Conservation (phyloP, 2,797 vertebrate genomes). For the Mionectes olivaceus region DNA sequence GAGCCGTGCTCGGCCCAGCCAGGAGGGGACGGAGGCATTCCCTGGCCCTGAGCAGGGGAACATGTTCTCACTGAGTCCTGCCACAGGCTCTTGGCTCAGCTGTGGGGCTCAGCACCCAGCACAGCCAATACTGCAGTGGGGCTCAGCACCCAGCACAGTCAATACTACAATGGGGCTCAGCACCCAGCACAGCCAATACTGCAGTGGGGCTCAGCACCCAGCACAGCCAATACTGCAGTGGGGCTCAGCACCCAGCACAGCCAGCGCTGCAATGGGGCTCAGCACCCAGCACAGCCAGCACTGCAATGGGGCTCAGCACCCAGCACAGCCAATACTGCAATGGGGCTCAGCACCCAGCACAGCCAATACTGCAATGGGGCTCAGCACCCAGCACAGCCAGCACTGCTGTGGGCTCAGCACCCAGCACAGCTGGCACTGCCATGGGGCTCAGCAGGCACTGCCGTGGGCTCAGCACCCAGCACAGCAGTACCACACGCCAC, state of each 20-base stretch:
- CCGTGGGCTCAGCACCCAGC: background rate
- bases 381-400: no score
- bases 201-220: background rate
- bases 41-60: background rate
- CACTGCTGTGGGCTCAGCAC: no score
- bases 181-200: background rate
- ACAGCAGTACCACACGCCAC: background rate
- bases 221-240: background rate
- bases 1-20: background rate
- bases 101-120: background rate
- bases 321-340: no score
- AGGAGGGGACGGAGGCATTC: accelerated
- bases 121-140: background rate
- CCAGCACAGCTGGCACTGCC: no score
- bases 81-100: background rate
- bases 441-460: no score
- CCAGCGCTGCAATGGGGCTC: no score
- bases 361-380: no score
- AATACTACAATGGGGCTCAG: background rate
- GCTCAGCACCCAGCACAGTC: background rate
- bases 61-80: accelerated
- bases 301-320: background rate
- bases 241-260: background rate
- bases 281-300: background rate
- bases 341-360: no score